phyloP scores from a whole-genome alignment of 2,797 vertebrate species.

The Capromys pilorides region DNA sequence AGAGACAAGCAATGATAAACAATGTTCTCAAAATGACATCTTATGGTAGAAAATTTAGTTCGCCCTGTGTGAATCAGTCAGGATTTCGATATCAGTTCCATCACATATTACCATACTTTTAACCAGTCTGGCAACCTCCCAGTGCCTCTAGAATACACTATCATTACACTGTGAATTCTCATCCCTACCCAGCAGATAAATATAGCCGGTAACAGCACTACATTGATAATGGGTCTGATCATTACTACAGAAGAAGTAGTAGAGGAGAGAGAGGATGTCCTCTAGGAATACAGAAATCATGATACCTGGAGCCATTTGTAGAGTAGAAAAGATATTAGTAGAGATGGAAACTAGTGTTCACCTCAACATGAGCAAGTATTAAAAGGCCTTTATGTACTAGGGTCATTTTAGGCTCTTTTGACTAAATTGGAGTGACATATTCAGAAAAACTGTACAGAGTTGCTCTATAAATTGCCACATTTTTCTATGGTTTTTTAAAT shows the following conservation, averaged over 20 bases:
- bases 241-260: conserved; percentile 83
- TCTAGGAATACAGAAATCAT: conserved; percentile 84
- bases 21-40: conserved; percentile 85
- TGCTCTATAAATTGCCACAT: conserved; percentile 32
- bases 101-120: conserved; percentile 63
- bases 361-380: conserved; percentile 72
- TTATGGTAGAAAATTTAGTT: conserved; percentile 72
- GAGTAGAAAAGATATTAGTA: conserved; percentile 82
- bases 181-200: conserved; percentile 47
- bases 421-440: background rate
- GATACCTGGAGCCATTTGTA: conserved; percentile 86
- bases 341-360: conserved; percentile 87
- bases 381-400: background rate
- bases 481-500: conserved; percentile 65
- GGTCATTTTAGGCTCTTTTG: background rate
- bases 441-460: conserved; percentile 34
- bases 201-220: conserved; percentile 84
- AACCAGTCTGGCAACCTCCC: conserved; percentile 31
- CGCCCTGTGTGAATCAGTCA: conserved; percentile 68
- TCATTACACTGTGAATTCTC: conserved; percentile 78
- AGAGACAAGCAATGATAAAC: background rate
- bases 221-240: conserved; percentile 70
- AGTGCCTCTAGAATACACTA: conserved; percentile 66
- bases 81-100: conserved; percentile 56
- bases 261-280: conserved; percentile 83